Evolutionary conservation across 2,888 invertebrate species (phyloP), one percentile per base, ranked within the genome.

Genomic region (Cephalotes varians): DNA sequence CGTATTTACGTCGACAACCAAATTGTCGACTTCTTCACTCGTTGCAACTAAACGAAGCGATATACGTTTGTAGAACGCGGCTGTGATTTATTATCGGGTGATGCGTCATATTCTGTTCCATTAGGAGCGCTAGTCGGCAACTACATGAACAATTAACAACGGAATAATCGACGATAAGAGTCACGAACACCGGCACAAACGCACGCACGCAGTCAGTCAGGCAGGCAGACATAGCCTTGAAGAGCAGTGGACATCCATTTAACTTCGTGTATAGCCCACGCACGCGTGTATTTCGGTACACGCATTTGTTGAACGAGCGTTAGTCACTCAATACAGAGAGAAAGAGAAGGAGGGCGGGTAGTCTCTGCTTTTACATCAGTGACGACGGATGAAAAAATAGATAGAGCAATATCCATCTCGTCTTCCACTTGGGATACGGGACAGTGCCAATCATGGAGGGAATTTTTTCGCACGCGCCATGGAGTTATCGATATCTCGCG

Each of bases 21-120:
- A 76, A 56, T 25, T 54, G 54, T 44, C 9, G n/a, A 12, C 6
- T 54, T 40, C 64, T 44, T 67, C 54, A 34, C 31, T 77, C 40
- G 9, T 77, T 21, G 40, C 28, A 6, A 31, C 21, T 65, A 65
- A 56, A 77, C 40, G 31, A 56, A 31, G 18, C n/a, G 2, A 2
- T 25, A 62, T n/a, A 44, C 25, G 21, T 73, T 73, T 44, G 12
- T 25, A 54, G 62, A 69, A 73, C 69, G 64, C 49, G 58, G 15
- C 67, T 83, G 80, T 80, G 77, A 88, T 88, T 88, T 83, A 83
- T 85, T 86, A 84, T 80, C 82, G 77, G 65, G 79, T 81, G 86
- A 87, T 86, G 86, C 81, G 82, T 85, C 86, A 87, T 54, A 69
- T 60, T 73, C 58, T 51, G 64, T 83, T 85, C 85, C 83, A 83